These are phyloP conservation scores for Phyllotreta cruciferae DNA, from an alignment of 2,888 invertebrate species.

Conservation along the genomic window DNA sequence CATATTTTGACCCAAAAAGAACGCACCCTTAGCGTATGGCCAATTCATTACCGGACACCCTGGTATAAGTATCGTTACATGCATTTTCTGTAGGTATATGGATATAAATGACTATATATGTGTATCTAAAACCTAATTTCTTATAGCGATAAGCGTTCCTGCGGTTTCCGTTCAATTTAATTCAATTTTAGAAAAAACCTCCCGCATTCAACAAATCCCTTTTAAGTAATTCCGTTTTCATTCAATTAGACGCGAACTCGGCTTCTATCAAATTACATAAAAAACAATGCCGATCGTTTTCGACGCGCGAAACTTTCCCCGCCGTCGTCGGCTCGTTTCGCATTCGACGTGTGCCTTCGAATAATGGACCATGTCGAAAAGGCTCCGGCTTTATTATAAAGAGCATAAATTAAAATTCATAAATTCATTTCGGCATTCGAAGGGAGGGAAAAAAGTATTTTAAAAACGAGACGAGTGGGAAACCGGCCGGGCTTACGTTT, in stretches of 20 bases:
- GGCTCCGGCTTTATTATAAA: constrained; percentile 39
- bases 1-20: too few relatives aligned
- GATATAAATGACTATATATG: too few relatives aligned
- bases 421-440: constrained; percentile 26
- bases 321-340: constrained; percentile 21
- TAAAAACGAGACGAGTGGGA: constrained; percentile 40
- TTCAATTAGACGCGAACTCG: constrained; percentile 7
- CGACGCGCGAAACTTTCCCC: constrained; percentile 26
- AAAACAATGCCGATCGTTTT: constrained; percentile 29
- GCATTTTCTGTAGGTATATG: too few relatives aligned
- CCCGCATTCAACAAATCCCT: too few relatives aligned
- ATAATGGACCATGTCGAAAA: constrained; percentile 41
- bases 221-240: too few relatives aligned
- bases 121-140: too few relatives aligned
- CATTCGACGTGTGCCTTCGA: constrained; percentile 29
- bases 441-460: constrained; percentile 45
- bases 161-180: too few relatives aligned
- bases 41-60: too few relatives aligned
- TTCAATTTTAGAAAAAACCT: too few relatives aligned
- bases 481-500: constrained; percentile 27
- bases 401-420: constrained; percentile 48
- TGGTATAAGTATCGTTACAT: too few relatives aligned
- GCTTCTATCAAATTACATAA: constrained; percentile 27
- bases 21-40: too few relatives aligned
- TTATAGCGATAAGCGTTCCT: too few relatives aligned